Evolutionary conservation across 1,140 invertebrate genomes (phyloP).

Genomic region (Calycopis cecrops): DNA sequence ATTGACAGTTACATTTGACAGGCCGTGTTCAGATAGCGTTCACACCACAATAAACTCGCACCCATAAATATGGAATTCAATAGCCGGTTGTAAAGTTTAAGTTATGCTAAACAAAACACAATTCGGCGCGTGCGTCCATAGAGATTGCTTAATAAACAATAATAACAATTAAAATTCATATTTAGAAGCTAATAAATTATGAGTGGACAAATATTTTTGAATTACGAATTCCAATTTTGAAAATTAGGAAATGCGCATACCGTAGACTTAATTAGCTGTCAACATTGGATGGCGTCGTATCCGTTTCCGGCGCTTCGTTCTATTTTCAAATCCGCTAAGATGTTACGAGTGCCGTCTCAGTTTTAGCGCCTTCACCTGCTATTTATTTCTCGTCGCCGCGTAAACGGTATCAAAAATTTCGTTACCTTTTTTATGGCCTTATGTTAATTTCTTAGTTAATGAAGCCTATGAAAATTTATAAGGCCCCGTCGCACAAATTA

Average conservation of each 20-base stretch:
- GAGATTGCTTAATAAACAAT: constrained; percentile 17
- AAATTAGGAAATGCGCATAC: constrained; percentile 63
- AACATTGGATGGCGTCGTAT: constrained; percentile 56
- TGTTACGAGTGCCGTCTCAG: constrained; percentile 25
- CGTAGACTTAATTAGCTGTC: constrained; percentile 69
- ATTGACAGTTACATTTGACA: constrained; percentile 38
- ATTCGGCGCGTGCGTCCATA: constrained; percentile 31
- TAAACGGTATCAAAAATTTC: constrained; percentile 67
- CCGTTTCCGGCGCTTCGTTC: constrained; percentile 59
- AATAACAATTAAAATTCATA: constrained; percentile 7
- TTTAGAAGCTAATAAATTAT: constrained; percentile 12
- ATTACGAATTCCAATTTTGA: constrained; percentile 15
- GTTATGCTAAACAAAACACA: constrained; percentile 49
- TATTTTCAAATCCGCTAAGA: constrained; percentile 65
- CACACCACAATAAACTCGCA: constrained; percentile 25
- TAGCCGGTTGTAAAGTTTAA: constrained; percentile 55
- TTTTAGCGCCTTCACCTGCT: constrained; percentile 49
- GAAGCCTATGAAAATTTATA: constrained; percentile 74
- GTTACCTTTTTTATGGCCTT: constrained; percentile 68
- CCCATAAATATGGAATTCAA: constrained; percentile 58
- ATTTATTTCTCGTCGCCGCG: constrained; percentile 58
- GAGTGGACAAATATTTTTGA: constrained; percentile 12
- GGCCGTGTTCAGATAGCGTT: constrained; percentile 32
- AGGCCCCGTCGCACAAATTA: constrained; percentile 61
- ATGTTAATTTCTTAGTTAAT: constrained; percentile 75